These are phyloP conservation scores for Tachina lurida DNA, from an alignment of 2,888 invertebrate genomes.

Conservation along the genomic window DNA sequence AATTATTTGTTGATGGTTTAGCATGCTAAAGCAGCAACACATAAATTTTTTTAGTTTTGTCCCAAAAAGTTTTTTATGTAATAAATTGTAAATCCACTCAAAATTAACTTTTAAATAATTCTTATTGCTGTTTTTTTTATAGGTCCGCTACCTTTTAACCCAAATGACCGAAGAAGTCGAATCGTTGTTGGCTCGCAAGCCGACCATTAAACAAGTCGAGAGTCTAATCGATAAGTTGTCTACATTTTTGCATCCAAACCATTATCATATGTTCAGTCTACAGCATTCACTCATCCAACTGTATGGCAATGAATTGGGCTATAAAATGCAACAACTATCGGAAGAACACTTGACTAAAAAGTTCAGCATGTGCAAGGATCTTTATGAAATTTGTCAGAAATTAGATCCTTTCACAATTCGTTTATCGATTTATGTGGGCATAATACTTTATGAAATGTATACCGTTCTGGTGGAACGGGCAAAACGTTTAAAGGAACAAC, in stretches of 20 bases:
- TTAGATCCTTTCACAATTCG: conserved; percentile 90
- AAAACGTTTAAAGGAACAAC: conserved; percentile 76
- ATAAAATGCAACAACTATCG: conserved; percentile 84
- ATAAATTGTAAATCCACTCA: not conserved
- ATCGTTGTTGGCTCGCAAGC: conserved; percentile 84
- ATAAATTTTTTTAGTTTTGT: not conserved
- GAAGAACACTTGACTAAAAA: conserved; percentile 87
- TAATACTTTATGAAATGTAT: conserved; percentile 89
- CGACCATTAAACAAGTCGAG: conserved; percentile 85
- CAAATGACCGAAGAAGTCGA: conserved; percentile 92
- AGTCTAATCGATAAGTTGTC: conserved; percentile 87
- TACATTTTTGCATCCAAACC: conserved; percentile 91
- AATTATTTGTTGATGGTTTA: no score
- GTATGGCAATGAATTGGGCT: conserved; percentile 88
- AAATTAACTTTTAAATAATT: not conserved
- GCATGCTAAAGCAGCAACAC: no score
- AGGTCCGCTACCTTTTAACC: conserved; percentile 85
- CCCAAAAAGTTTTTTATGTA: not conserved
- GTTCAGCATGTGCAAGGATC: conserved; percentile 87
- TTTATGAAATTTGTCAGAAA: conserved; percentile 86
- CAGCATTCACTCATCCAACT: conserved; percentile 92
- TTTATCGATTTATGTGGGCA: conserved; percentile 90
- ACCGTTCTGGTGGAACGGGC: conserved; percentile 84
- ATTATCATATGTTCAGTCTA: conserved; percentile 91
- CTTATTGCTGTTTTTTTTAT: conserved; percentile 7